Evolutionary conservation across 2,797 vertebrate genomes (phyloP).

Genomic region (Scyliorhinus canicula): DNA sequence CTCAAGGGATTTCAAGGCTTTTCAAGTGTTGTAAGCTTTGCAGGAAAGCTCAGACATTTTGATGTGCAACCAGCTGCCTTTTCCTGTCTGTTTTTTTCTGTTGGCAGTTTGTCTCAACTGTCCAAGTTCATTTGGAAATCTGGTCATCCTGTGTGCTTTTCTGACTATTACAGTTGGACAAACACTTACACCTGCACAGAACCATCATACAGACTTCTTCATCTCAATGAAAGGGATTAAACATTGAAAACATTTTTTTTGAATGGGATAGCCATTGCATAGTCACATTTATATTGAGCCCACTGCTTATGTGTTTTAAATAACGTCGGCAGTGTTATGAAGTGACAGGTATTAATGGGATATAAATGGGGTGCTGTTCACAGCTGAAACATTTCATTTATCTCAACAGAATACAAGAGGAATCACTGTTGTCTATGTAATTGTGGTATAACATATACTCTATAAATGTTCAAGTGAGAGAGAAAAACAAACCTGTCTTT

Average conservation of each 20-base stretch:
- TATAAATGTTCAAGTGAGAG: neutral
- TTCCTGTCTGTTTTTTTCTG: neutral
- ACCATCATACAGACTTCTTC: neutral
- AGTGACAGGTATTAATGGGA: neutral
- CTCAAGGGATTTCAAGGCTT: no score
- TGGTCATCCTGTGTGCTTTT: neutral
- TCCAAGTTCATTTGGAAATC: neutral
- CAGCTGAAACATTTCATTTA: neutral
- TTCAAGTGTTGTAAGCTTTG: no score
- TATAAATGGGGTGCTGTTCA: neutral
- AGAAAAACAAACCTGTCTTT: neutral
- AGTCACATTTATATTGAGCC: neutral
- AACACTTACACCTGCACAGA: neutral
- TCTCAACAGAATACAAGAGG: slow-evolving; percentile 12
- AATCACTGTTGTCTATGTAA: neutral
- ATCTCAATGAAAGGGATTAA: neutral
- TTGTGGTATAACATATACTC: neutral
- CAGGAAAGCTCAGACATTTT: no score
- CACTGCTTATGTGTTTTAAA: neutral
- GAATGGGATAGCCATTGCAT: no score
- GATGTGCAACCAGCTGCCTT: neutral
- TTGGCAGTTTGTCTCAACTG: neutral
- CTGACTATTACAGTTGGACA: neutral
- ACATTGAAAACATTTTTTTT: neutral
- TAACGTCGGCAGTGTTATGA: neutral